Percentiles rank a stretch among this genome's conserved stretches.
Evolutionary conservation across 92 coral and sea anemone species (phyloP).

Genomic region (Heliopora coerulea): DNA sequence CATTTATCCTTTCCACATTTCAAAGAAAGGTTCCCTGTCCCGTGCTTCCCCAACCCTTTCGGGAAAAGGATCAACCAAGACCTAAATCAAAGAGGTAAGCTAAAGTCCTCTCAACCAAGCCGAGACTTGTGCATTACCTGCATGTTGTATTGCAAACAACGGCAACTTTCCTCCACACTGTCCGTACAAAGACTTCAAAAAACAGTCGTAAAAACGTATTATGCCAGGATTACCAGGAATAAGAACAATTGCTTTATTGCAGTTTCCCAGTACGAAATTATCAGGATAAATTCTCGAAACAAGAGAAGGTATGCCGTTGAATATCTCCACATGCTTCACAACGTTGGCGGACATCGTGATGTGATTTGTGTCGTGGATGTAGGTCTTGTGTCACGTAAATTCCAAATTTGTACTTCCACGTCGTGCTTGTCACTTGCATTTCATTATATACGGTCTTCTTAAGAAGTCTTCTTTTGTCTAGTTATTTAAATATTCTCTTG

Average conservation of each 20-base stretch:
- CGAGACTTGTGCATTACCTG: conserved; percentile 54
- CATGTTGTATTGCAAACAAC: conserved; percentile 84
- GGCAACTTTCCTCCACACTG: conserved; percentile 57
- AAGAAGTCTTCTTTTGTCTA: no score
- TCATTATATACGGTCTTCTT: no score
- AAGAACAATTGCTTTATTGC: conserved; percentile 54
- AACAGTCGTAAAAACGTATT: conserved; percentile 83
- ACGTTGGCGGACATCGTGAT: not conserved
- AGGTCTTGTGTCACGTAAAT: no score
- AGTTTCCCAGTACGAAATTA: conserved; percentile 16
- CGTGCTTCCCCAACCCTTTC: no score
- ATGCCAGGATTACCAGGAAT: conserved; percentile 99
- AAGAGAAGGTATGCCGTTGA: conserved; percentile 83
- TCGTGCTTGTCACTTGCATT: no score
- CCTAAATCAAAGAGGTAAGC: no score
- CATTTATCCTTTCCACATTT: no score
- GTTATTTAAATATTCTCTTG: no score
- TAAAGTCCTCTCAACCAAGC: not conserved
- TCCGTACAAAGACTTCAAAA: conserved; percentile 62
- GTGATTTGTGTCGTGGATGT: no score
- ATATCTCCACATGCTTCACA: conserved; percentile 51
- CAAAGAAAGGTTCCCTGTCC: no score
- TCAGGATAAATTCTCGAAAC: conserved; percentile 59
- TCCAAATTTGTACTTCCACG: no score
- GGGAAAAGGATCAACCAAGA: no score